Base-by-base conservation (phyloP, 1,140 invertebrate genomes). In the Chrysopa pallens region DNA sequence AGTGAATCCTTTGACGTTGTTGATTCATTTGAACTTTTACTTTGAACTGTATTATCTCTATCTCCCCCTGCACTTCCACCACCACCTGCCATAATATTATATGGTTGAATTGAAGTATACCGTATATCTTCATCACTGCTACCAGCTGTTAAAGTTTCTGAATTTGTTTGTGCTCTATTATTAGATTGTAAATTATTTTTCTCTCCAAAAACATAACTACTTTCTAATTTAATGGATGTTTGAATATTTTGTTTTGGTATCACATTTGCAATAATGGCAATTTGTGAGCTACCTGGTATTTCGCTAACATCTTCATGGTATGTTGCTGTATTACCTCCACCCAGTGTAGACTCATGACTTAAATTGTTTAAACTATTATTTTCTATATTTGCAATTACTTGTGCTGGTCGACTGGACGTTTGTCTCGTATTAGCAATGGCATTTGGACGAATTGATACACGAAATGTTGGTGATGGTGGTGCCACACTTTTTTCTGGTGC, bases 401-500 rank as follows among this genome's bases (percentile, higher is more conserved):
- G 67, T 2, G 55, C 49, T 27, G 52, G 42, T 47, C 56, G 42
- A 42, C 56, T 53, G 46, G 55, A 40, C 43, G 49, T 17, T 48
- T 48, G 48, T 45, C 48, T 17, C 45, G 45, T 12, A 33, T 50
- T 41, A 56, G 58, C 2, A 27, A 27, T 45, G 45, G 37, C 36
- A 8, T 17, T 36, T 46, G 45, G 50, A 51, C 57, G 63, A n/a
- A 59, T 60, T 17, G 57, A 53, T 27, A 49, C 51, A 41, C 56
- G 62, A 14, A 64, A 54, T 51, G 55, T 61, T 42, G 76, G 60
- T 31, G 72, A 71, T 27, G 72, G 72, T 55, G 61, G 56, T 46
- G 66, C 64, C 57, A 62, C 65, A 50, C 55, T 61, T 64, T 85
- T 85, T 57, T 86, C 81, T 1, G 84, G 83, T 35, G 81, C 84